A percentile compares a stretch with the other conserved stretches of the same genome.
These are phyloP conservation scores for Callocephalon fimbriatum DNA, from an alignment of 2,113 vertebrate species.

Conservation along the genomic window DNA sequence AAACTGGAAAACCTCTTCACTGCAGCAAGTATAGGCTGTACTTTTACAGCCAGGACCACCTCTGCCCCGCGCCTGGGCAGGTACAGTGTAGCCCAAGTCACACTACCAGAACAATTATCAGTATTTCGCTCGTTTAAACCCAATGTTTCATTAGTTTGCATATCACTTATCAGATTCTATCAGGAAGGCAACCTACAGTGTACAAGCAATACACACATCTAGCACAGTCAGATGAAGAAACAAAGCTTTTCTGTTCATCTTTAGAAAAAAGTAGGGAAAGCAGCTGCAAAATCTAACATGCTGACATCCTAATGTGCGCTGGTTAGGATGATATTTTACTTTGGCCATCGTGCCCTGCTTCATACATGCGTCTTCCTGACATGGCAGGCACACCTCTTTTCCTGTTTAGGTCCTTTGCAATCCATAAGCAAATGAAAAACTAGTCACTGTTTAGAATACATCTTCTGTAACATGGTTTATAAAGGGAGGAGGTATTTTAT, in stretches of 20 bases:
- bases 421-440: neutral
- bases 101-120: fast-evolving
- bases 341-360: neutral
- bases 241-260: neutral
- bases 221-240: neutral
- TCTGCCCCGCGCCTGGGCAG: neutral
- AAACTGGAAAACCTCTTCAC: too few relatives aligned
- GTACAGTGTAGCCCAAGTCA: neutral
- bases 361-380: neutral
- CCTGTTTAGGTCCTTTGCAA: neutral
- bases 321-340: neutral
- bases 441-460: neutral
- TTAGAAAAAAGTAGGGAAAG: neutral
- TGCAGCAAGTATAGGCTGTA: fast-evolving
- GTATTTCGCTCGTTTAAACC: neutral
- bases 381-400: fast-evolving
- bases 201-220: too few relatives aligned
- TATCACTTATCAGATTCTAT: fast-evolving
- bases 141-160: neutral
- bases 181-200: neutral
- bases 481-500: neutral
- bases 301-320: fast-evolving
- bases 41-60: fast-evolving
- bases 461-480: neutral
- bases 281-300: neutral